Evolutionary conservation across 1,140 invertebrate genomes (phyloP), one percentile per base, ranked within the genome.

Genomic region (Procambarus clarkii): DNA sequence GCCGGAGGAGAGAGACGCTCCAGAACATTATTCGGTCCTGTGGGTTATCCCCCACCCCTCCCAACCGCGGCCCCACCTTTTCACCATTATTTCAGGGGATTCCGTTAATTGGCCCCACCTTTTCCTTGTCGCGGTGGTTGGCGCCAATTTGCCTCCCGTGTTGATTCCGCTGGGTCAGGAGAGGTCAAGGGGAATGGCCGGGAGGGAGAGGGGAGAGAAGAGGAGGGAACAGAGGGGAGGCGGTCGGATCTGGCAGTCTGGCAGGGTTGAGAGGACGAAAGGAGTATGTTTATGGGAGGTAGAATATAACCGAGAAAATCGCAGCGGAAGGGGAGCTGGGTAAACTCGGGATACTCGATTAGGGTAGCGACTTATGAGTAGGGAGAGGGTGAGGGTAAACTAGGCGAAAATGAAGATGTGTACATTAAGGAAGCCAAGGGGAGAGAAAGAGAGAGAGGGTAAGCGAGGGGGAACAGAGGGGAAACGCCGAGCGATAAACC

Each of bases 91-190:
- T 92, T 87, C 84, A 85, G 86, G 74, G 78, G 78, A 86, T 86
- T 92, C 82, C 82, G 87, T 90, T 92, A 92, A 92, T 92, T 92
- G 92, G 82, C 92, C 82, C 92, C 92, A 86, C 92, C 92, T 92
- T 92, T 92, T 92, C 92, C 82, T 86, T 92, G 87, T 90, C 81
- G 76, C 50, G 69, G 83, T 77, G 54, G 69, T 77, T 82, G 86
- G 86, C 86, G 86, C 79, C 86, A 88, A 88, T 88, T 88, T 88
- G 86, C 86, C 79, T 69, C 86, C 79, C 86, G 45, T 88, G 86
- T 88, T 88, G 86, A 74, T 88, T 88, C 79, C 50, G 86, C 86
- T 88, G 86, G 86, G 86, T 88, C 86, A 88, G 79, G 79, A 78
- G 58, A 88, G 86, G 86, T 88, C 86, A 88, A 88, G 76, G 86